phyloP scores from a whole-genome alignment of 2,113 vertebrate species.

The Enhydra lutris region DNA sequence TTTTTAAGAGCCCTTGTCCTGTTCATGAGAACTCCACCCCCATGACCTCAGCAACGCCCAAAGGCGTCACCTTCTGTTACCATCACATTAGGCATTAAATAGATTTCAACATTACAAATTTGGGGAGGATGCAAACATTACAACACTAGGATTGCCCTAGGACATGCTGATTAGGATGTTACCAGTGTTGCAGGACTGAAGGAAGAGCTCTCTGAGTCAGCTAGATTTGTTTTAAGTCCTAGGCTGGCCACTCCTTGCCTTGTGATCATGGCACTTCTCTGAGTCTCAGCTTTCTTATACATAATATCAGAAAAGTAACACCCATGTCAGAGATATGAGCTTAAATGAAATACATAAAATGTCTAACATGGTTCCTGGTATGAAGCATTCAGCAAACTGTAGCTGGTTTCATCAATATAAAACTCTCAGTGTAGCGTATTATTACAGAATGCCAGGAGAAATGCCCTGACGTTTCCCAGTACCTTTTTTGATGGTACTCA shows the following conservation, averaged over 20 bases:
- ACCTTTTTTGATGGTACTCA: not conserved
- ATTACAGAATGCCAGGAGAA: not conserved
- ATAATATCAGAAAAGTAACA: not conserved
- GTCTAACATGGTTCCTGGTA: not conserved
- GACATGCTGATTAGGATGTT: not conserved
- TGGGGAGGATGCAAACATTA: not conserved
- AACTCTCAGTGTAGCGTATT: not conserved
- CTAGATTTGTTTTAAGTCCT: not conserved
- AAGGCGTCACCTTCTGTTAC: not conserved
- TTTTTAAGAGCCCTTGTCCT: not conserved
- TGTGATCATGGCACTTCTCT: not conserved
- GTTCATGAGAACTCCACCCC: not conserved
- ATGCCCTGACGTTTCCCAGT: not conserved
- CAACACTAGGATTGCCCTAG: not conserved
- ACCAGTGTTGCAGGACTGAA: not conserved
- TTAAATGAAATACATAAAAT: not conserved
- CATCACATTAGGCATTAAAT: not conserved
- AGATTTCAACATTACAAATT: not conserved
- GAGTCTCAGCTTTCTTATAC: not conserved
- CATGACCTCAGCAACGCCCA: not conserved
- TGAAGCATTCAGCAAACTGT: not conserved
- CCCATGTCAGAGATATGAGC: not conserved
- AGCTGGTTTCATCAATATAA: not conserved
- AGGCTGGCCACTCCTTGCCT: no score
- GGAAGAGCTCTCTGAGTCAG: not conserved